A percentile compares a stretch with the other conserved stretches of the same genome.
These are phyloP conservation scores for Pagrus major DNA, from an alignment of 2,113 vertebrate genomes.

Conservation along the genomic window DNA sequence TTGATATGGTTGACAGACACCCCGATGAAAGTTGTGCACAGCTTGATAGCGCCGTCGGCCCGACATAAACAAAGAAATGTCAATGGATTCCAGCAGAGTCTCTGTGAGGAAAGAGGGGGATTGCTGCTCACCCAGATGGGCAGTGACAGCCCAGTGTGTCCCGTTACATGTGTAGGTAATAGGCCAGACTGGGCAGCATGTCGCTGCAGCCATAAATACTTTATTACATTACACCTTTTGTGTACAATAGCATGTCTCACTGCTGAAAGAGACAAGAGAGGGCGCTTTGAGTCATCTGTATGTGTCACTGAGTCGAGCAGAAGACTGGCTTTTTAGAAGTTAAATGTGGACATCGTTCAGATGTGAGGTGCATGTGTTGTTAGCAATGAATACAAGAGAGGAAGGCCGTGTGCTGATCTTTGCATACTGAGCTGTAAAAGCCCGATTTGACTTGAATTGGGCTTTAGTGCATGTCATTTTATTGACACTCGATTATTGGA, in stretches of 20 bases:
- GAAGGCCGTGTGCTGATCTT: conserved; percentile 16
- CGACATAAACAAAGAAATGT: conserved; percentile 66
- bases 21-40: conserved; percentile 33
- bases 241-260: background rate
- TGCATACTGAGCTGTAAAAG: conserved; percentile 16
- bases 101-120: background rate
- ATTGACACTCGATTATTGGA: conserved; percentile 35
- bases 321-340: conserved; percentile 13
- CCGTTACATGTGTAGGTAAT: conserved; percentile 53
- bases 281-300: background rate
- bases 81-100: conserved; percentile 23
- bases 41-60: conserved; percentile 43
- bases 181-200: background rate
- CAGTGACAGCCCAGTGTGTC: conserved; percentile 1
- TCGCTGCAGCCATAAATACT: conserved; percentile 42
- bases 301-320: background rate
- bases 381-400: background rate
- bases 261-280: background rate
- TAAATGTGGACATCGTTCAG: conserved; percentile 10
- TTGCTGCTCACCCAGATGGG: conserved; percentile 20
- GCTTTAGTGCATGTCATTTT: conserved; percentile 4
- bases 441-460: conserved; percentile 4
- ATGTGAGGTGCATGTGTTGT: too few species aligned
- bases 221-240: conserved; percentile 35
- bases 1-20: conserved; percentile 71